These are phyloP conservation scores for Diorhabda sublineata DNA, from an alignment of 1,140 invertebrate species.

Conservation along the genomic window DNA sequence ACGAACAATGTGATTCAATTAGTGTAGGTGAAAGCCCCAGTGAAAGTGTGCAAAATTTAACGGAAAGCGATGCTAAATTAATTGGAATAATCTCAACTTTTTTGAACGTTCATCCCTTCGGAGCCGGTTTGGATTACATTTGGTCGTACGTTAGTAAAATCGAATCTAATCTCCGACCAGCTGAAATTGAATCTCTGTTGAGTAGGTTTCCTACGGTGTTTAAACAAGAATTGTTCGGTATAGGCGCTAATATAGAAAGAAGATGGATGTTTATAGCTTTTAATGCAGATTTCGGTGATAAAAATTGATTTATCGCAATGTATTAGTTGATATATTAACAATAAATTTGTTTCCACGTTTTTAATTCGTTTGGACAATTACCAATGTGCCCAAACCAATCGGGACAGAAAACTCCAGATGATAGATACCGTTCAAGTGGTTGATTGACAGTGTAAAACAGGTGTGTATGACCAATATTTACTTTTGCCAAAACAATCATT, in stretches of 20 bases:
- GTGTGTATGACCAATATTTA: no score
- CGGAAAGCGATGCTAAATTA: constrained; percentile 58
- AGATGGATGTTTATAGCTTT: constrained; percentile 75
- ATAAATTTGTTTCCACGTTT: no score
- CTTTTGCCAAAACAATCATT: no score
- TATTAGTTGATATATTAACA: no score
- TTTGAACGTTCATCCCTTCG: constrained; percentile 83
- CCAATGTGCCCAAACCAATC: no score
- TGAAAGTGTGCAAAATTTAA: constrained; percentile 18
- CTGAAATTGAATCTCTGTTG: constrained; percentile 72
- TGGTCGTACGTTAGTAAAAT: constrained; percentile 80
- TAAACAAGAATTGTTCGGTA: constrained; percentile 67
- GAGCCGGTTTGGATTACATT: constrained; percentile 78
- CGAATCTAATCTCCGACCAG: constrained; percentile 60
- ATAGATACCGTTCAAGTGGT: no score
- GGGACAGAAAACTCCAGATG: no score
- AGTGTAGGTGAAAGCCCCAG: constrained; percentile 32
- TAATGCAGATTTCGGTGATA: constrained; percentile 22
- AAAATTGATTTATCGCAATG: not conserved
- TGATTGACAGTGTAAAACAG: no score
- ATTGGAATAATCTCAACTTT: constrained; percentile 78
- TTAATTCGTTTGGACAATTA: no score
- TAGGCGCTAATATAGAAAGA: constrained; percentile 72
- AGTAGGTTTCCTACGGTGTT: constrained; percentile 72
- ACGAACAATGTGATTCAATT: constrained; percentile 34